Evolutionary conservation across 2,888 invertebrate species (phyloP), one percentile per base, ranked within the genome.

Genomic region (Trichopoda pennipes): DNA sequence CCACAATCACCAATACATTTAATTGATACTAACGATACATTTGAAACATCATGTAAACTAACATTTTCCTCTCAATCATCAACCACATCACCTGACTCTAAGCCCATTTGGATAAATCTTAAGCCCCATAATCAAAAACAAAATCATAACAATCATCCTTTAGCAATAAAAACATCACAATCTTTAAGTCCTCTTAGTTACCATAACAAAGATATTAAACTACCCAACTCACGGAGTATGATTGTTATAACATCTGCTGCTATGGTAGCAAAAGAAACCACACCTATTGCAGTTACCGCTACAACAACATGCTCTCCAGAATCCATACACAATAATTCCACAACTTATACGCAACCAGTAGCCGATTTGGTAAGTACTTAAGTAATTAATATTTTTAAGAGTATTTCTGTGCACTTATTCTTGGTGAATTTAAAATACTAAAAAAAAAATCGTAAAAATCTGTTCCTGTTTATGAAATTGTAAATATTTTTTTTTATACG

Each of bases 151-250:
- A 87, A 88, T 1, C 87, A 89, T 74, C 88, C 88, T 17, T 88
- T 88, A 79, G 88, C 89, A 66, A 90, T 91, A 49, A 90, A 90
- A 81, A 88, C 89, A 32, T 91, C 91, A 23, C 91, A 90, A 69
- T 91, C 91, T 6, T 87, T 91, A 87, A 90, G 90, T 76, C 91
- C 91, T 55, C 86, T 88, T 19, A 83, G 81, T 14, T 76, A 88
- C 70, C 85, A 88, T 32, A 86, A 86, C 23, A 88, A 88, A 72
- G 86, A 87, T 9, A 87, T 88, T 63, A 86, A 88, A 14, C 85
- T 91, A 60, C 90, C 91, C 74, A 91, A 89, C 80, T 91, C 91
- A 81, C 88, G 89, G 64, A 91, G 91, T 85, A 87, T 91, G 88
- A 90, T 90, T 83, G 81, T 90, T 28, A 87, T 91, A 55, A 58